Base-by-base conservation (phyloP, 2,113 vertebrate genomes). In the Dicaeum eximium region DNA sequence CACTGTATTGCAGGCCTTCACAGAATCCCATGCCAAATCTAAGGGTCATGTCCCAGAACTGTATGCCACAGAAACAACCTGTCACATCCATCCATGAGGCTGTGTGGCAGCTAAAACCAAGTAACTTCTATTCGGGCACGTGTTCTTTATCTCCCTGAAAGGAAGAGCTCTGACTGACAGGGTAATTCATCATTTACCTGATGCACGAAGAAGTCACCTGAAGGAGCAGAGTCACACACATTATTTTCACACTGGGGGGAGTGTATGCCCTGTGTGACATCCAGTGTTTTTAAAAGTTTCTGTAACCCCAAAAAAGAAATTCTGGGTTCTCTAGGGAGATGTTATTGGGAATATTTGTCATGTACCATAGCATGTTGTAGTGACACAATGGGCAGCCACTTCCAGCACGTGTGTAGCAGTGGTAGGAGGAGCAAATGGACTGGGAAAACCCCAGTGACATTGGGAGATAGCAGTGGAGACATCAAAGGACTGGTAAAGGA, bases 161-260 rank as follows among this genome's bases (percentile, higher is more conserved):
- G 40, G 92, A 71, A 95, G 74, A 94, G 71, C 75, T 83, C 87
- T 94, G 87, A 92, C 83, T 95, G 94, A 97, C 92, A 95, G 83
- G 42, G 92, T 90, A 96, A 97, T 97, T 95, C 85, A 97, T 97
- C 96, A 97, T 74, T 90, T 91, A 96, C 90, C 95, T 96, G 95
- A 92, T 95, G 86, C 72, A 96, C 25, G 12, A 77, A 91, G 81
- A n/a, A 93, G 88, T 93, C 0, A 42, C 92, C 93, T 88, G 92
- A 74, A 94, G 92, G 90, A 96, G 79, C 70, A 86, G 75, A 97
- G 40, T 92, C 92, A 95, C 90, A 92, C 54, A 25, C 60, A 14
- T 90, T 93, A 86, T 83, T 96, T 96, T 92, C 94, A 92, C 75
- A 20, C 48, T 3, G 28, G 60, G 66, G 37, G 65, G 78, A 64